phyloP scores from a whole-genome alignment of 2,113 vertebrate species.

The Takifugu flavidus region DNA sequence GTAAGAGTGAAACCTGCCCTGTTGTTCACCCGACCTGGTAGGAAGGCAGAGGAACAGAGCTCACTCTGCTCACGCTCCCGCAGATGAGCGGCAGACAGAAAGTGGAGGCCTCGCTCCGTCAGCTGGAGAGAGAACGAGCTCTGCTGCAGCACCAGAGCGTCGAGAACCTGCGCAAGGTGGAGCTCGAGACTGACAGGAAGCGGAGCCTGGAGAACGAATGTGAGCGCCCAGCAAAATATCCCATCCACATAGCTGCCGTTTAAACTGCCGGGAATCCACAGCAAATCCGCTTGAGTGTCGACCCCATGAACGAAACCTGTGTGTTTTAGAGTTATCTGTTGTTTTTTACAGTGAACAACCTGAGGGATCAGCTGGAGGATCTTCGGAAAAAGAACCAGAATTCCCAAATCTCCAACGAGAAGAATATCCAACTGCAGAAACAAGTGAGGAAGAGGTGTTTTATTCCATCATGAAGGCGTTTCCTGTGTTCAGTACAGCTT shows the following conservation, averaged over 20 bases:
- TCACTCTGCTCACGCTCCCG: conserved; percentile 21
- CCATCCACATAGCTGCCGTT: no score
- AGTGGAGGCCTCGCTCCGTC: conserved; percentile 84
- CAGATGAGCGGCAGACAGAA: conserved; percentile 88
- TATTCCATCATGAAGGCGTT: not conserved
- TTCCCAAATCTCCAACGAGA: conserved; percentile 91
- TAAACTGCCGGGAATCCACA: no score
- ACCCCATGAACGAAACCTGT: no score
- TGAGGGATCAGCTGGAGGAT: conserved; percentile 95
- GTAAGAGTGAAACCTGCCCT: conserved; percentile 55
- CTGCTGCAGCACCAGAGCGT: conserved; percentile 92
- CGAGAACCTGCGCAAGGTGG: conserved; percentile 88
- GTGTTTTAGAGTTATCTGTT: not conserved
- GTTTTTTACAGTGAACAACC: conserved; percentile 81
- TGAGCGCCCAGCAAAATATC: conserved; percentile 43
- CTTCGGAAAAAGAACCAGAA: conserved; percentile 89
- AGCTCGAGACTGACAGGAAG: conserved; percentile 89
- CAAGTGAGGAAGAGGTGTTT: conserved; percentile 74
- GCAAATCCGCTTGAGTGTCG: no score
- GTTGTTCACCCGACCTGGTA: not conserved
- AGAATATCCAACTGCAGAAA: conserved; percentile 89
- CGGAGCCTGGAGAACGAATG: conserved; percentile 91
- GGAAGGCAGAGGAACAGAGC: not conserved
- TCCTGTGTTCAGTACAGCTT: not conserved
- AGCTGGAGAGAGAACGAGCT: conserved; percentile 89